Evolutionary conservation across 2,797 vertebrate species (phyloP).

Genomic region (Phoebastria nigripes): DNA sequence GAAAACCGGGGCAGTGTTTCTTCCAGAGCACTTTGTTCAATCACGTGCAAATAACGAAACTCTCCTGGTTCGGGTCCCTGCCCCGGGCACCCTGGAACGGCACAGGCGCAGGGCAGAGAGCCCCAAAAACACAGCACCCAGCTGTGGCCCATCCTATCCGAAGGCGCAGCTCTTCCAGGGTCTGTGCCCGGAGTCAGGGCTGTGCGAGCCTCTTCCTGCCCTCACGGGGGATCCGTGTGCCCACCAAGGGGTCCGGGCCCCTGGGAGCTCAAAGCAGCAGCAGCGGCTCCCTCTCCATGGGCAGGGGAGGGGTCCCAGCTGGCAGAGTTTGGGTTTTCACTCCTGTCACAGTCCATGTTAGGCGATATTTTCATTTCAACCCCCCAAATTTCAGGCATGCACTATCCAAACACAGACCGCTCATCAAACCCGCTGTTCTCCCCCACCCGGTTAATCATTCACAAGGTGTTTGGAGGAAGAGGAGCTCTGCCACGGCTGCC

Average conservation of each 20-base stretch:
- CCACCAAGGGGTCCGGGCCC: accelerated
- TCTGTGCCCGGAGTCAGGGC: not conserved
- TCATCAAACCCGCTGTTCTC: not conserved
- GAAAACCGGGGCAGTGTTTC: not conserved
- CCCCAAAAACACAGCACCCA: not conserved
- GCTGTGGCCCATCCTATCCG: accelerated
- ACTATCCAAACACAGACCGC: accelerated
- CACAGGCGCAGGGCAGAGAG: not conserved
- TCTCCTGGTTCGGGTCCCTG: not conserved
- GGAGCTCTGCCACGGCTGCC: accelerated
- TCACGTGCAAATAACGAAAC: accelerated
- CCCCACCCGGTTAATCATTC: not conserved
- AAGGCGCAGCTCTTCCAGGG: not conserved
- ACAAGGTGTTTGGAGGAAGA: no score
- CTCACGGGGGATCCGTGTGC: not conserved
- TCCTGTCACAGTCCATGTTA: not conserved
- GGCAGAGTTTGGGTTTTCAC: not conserved
- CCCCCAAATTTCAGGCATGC: accelerated
- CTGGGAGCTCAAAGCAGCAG: accelerated
- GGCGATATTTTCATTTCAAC: not conserved
- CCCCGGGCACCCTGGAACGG: accelerated
- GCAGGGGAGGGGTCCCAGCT: not conserved
- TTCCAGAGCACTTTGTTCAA: accelerated
- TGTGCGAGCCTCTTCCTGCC: accelerated
- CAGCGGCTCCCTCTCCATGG: accelerated